A percentile compares a stretch with the other conserved stretches of the same genome.
Conservation (phyloP, 2,797 vertebrate genomes). For the Gadopsis bispinosus region DNA sequence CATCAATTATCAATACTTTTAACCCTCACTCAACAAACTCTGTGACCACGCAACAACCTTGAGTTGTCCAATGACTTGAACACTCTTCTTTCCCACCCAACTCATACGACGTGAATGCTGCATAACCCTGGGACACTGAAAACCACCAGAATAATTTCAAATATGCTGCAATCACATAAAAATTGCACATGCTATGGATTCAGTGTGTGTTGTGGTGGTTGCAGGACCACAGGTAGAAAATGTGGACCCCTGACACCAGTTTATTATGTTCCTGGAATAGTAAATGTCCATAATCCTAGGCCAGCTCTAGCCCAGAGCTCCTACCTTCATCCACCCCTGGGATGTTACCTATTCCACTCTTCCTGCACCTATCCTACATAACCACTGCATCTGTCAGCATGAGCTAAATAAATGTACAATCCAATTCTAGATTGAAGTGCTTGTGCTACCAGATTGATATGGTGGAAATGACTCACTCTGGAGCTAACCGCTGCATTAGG, state of each 20-base stretch:
- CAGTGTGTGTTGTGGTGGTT: background rate
- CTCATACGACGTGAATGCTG: background rate
- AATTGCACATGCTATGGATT: background rate
- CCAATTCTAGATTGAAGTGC: background rate
- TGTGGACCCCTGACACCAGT: background rate
- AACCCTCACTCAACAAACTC: background rate
- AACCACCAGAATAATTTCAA: background rate
- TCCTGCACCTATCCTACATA: background rate
- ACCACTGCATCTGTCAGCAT: background rate
- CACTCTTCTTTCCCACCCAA: background rate
- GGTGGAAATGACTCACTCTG: background rate
- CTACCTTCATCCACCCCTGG: background rate
- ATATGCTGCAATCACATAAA: background rate
- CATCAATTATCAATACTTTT: background rate
- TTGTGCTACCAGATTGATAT: background rate
- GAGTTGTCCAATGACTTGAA: background rate
- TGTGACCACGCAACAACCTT: no score
- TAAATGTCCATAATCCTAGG: conserved; percentile 10
- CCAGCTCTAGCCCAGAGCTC: background rate
- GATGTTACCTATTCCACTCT: background rate
- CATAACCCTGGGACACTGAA: background rate
- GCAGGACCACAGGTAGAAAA: conserved; percentile 1
- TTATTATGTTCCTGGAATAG: conserved; percentile 23
- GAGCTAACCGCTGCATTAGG: background rate
- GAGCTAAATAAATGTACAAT: background rate